A percentile compares a stretch with the other conserved stretches of the same genome.
Conservation (phyloP, 1,140 invertebrate genomes). For the Drosophila grimshawi region DNA sequence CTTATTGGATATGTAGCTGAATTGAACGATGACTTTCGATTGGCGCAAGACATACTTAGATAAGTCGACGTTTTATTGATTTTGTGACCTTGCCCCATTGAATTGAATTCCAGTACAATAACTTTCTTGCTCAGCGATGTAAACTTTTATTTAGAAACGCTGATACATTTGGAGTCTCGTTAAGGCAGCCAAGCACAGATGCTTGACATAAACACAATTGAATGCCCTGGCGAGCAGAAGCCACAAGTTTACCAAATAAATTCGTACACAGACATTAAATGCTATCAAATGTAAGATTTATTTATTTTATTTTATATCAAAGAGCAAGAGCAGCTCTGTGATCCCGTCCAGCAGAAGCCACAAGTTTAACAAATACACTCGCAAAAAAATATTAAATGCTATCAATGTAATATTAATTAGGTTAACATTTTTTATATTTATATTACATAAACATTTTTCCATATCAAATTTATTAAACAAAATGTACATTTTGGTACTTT, state of each 20-base stretch:
- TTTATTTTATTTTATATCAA: too few species aligned
- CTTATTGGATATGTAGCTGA: background rate
- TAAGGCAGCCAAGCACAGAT: constrained; percentile 9
- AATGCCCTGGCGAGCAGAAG: constrained; percentile 21
- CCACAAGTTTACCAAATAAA: constrained; percentile 59
- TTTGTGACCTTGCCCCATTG: constrained; percentile 1
- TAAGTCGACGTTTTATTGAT: background rate
- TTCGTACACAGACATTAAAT: background rate
- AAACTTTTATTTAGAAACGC: background rate
- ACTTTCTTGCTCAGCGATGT: background rate
- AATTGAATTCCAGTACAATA: background rate
- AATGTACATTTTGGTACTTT: too few species aligned
- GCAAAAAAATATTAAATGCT: background rate
- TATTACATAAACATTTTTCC: too few species aligned
- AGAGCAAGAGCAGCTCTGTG: too few species aligned
- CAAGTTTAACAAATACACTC: constrained; percentile 54
- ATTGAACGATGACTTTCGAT: constrained; percentile 7
- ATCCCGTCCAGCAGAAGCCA: constrained; percentile 23
- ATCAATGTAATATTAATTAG: too few species aligned
- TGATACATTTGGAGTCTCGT: constrained; percentile 1
- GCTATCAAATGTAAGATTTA: too few species aligned
- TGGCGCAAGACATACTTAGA: background rate
- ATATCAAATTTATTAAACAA: too few species aligned
- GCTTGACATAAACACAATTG: constrained; percentile 30
- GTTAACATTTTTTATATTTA: too few species aligned